Base-by-base conservation (phyloP, 2,797 vertebrate species). In the Crocodylus rhombifer region DNA sequence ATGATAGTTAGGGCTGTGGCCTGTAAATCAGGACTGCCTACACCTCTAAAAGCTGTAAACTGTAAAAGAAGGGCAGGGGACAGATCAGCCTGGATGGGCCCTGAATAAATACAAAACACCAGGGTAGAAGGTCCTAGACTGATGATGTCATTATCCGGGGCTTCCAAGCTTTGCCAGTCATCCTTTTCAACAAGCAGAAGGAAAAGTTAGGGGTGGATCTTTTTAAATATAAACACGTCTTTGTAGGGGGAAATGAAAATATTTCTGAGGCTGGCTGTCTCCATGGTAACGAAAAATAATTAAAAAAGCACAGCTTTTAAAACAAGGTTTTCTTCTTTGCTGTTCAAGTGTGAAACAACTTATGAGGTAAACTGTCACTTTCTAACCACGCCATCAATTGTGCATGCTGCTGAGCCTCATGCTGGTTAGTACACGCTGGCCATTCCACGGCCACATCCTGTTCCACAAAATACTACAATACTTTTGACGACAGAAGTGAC, bases 391-490 rank as follows among this genome's bases (percentile, higher is more conserved):
- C 42, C 25, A 7, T 26, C 84, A 73, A 67, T 84, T 64, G 77
- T 57, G 36, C 30, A 42, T 5, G 17, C 55, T 21, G 4, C 65
- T 14, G 88, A 71, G 14, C 69, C 91, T 91, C 80, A 58, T 67
- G 80, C 30, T 73, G 58, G 75, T 84, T 91, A 81, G 58, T 89
- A 26, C n/a, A 61, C 79, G 33, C 73, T 90, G 79, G 84, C 26
- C 81, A 87, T 79, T 92, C 80, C 55, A 61, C 57, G 75, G 76
- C 95, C 97, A 96, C 95, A 96, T 95, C 93, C 96, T 94, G 64
- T 90, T 91, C 87, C 63, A 79, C 14, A 1, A 87, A 89, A 18
- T 42, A 36, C 56, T 92, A 62, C 0, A 77, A 69, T 78, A 63
- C 12, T 86, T 87, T 62, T 87, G 90, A 85, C 80, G 90, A 83